These are phyloP conservation scores for Lates calcarifer DNA, from an alignment of 2,113 vertebrate genomes.

Conservation along the genomic window DNA sequence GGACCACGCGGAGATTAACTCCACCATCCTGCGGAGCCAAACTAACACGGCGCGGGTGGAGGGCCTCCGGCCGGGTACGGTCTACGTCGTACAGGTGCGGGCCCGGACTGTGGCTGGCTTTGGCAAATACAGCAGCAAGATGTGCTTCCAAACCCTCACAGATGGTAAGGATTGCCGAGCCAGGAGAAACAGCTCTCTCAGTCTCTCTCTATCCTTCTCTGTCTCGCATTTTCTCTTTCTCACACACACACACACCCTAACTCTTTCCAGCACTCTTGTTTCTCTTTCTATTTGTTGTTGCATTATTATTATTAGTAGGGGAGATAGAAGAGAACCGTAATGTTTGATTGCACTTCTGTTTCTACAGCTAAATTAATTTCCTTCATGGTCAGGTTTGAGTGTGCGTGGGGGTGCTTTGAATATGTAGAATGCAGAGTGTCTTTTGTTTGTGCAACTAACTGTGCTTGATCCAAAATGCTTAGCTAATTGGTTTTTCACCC, in stretches of 20 bases:
- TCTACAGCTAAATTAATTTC: conserved; percentile 70
- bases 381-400: conserved; percentile 50
- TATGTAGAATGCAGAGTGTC: conserved; percentile 61
- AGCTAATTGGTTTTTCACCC: conserved; percentile 81
- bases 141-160: conserved; percentile 99
- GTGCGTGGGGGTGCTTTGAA: conserved; percentile 44
- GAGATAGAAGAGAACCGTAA: conserved; percentile 49
- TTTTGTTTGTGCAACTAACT: conserved; percentile 79
- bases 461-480: conserved; percentile 79
- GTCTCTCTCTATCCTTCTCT: conserved; percentile 33
- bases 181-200: conserved; percentile 63
- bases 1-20: conserved; percentile 97
- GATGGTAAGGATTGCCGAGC: conserved; percentile 89
- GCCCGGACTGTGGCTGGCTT: conserved; percentile 97
- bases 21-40: conserved; percentile 94
- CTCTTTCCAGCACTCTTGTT: conserved; percentile 33
- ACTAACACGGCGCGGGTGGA: conserved; percentile 95
- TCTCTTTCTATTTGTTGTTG: conserved; percentile 54
- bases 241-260: conserved; percentile 18
- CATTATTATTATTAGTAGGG: conserved; percentile 65
- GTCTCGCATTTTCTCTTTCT: conserved; percentile 22
- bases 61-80: conserved; percentile 91
- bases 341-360: conserved; percentile 69
- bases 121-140: conserved; percentile 99
- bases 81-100: conserved; percentile 97